Evolutionary conservation across 1,140 invertebrate genomes (phyloP), one percentile per base, ranked within the genome.

Genomic region (Drosophila nebulosa): DNA sequence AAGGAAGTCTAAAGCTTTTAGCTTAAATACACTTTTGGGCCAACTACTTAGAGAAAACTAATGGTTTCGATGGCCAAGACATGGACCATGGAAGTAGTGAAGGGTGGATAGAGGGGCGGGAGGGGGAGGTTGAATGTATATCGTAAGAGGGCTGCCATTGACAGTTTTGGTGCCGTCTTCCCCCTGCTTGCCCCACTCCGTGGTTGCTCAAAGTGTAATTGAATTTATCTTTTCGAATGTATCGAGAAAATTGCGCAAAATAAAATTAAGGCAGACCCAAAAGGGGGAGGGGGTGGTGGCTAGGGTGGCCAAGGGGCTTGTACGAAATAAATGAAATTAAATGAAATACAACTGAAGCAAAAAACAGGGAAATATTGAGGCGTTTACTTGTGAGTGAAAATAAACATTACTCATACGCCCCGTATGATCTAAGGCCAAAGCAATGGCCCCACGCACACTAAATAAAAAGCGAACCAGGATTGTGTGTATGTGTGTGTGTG

Each of bases 11-110:
- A 75, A 83, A 79, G 83, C 83, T 88, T 88, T 88, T 88, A 88
- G 83, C 83, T 88, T 88, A 88, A 88, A 88, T 86, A 88, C 83
- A 88, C 83, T 88, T 46, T 88, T 74, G 72, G 81, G 78, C 83
- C 81, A 88, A 88, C 83, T 88, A 88, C 83, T 81, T 73, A 70
- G 21, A 16, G 64, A 36, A 55, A 46, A 46, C 39, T 46, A 46
- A 46, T 46, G 39, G 39, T 46, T 46, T 18, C 18, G 39, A 46
- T 32, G 16, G 18, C 6, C 9, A 27, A 51, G 22, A 12, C 12
- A 5, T n/a, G 3, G 22, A 18, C 0, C 2, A 18, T n/a, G n/a
- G 21, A 16, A 27, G 22, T 1, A n/a, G 2, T 6, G 22, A 24
- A 51, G 12, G 24, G 22, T 39, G n/a, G n/a, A 6, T 32, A 4